Conservation (phyloP, 2,888 invertebrate species). For the Cactoblastis cactorum region DNA sequence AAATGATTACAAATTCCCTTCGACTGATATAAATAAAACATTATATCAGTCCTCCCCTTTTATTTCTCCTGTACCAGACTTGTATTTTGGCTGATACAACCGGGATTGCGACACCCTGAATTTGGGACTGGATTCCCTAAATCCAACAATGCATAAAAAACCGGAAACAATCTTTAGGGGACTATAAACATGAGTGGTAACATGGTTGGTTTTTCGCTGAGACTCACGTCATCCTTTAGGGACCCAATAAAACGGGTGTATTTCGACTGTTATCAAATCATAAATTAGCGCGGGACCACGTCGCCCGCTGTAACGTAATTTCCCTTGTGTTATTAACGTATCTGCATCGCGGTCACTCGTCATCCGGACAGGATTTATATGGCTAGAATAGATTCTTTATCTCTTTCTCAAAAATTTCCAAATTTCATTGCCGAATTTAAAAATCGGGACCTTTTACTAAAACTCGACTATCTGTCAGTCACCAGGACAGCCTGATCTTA, state of each 20-base stretch:
- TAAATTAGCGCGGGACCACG: slow-evolving; percentile 4
- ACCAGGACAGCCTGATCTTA: too few species aligned
- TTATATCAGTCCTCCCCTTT: too few species aligned
- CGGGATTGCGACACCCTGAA: too few species aligned
- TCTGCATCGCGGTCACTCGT: slow-evolving; percentile 12
- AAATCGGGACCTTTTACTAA: too few species aligned
- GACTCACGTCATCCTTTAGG: neutral
- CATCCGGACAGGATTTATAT: neutral
- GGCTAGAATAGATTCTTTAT: neutral
- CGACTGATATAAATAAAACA: too few species aligned
- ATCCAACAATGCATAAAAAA: neutral
- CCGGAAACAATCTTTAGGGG: neutral
- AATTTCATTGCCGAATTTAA: too few species aligned
- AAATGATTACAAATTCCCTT: too few species aligned
- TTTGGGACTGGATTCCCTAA: neutral
- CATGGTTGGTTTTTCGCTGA: neutral
- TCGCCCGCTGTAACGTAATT: slow-evolving; percentile 13
- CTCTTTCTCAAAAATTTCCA: neutral
- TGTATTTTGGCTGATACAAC: too few species aligned
- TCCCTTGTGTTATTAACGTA: slow-evolving; percentile 16
- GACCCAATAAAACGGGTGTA: neutral
- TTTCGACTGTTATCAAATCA: slow-evolving; percentile 9
- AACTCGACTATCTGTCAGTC: too few species aligned
- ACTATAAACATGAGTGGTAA: too few species aligned
- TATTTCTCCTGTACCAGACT: too few species aligned